Evolutionary conservation across 2,888 invertebrate genomes (phyloP).

Genomic region (Caenorhabditis wallacei): DNA sequence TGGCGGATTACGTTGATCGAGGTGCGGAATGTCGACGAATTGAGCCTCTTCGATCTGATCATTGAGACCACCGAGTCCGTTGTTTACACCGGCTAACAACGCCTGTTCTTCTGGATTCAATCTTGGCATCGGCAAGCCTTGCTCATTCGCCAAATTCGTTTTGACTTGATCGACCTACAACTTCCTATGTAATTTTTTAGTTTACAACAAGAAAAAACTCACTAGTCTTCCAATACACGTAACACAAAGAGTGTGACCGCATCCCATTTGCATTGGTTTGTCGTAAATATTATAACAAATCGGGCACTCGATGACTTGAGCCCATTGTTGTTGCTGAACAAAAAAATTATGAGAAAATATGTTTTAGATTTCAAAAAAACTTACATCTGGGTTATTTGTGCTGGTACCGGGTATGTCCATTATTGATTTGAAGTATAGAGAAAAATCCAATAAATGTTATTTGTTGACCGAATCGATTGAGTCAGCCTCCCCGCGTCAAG

Average conservation of each 20-base stretch:
- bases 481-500: background rate
- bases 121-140: background rate
- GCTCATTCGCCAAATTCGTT: constrained; percentile 10
- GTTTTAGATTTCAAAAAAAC: background rate
- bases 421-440: background rate
- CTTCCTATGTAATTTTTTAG: no score
- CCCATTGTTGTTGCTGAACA: constrained; percentile 56
- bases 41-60: constrained; percentile 14
- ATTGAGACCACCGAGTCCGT: constrained; percentile 6
- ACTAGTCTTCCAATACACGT: constrained; percentile 65
- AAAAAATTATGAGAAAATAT: no score
- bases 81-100: background rate
- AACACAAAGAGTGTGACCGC: constrained; percentile 70
- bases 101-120: background rate
- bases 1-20: constrained; percentile 26
- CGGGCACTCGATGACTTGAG: constrained; percentile 69
- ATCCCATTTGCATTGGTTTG: constrained; percentile 68
- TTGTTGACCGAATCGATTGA: constrained; percentile 4
- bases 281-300: constrained; percentile 71
- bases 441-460: constrained; percentile 14
- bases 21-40: constrained; percentile 19
- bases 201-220: constrained; percentile 16
- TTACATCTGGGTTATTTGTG: constrained; percentile 14
- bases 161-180: constrained; percentile 32
- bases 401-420: constrained; percentile 47